Conservation (phyloP, 2,888 invertebrate genomes). For the Heliconius hortense region DNA sequence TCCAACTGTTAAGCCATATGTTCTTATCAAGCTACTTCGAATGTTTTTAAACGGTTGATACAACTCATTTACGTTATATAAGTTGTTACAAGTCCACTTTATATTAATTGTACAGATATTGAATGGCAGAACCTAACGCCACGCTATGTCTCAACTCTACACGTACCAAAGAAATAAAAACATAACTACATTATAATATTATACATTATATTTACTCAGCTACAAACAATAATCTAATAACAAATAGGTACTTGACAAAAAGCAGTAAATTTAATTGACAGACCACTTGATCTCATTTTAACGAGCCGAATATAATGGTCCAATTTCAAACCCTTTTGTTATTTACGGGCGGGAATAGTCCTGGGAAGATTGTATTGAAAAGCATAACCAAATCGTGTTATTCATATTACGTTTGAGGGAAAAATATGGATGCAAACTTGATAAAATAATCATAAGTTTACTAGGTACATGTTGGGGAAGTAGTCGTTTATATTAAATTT, state of each 20-base stretch:
- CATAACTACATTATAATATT: background rate
- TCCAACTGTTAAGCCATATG: no score
- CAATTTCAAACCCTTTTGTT: slow-evolving; percentile 50
- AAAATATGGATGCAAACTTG: background rate
- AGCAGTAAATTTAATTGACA: slow-evolving; percentile 39
- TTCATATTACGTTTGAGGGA: background rate
- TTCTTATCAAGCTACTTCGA: no score
- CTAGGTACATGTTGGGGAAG: no score
- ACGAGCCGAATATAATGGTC: slow-evolving; percentile 53
- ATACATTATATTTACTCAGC: background rate
- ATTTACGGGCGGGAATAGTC: slow-evolving; percentile 24
- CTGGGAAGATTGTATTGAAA: slow-evolving; percentile 22
- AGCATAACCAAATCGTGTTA: slow-evolving; percentile 11
- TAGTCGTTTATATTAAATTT: no score
- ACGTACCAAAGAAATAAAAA: background rate
- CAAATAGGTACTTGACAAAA: slow-evolving; percentile 30
- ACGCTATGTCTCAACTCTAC: background rate
- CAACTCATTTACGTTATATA: no score
- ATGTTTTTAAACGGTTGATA: no score
- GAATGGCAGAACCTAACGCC: background rate
- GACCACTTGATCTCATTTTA: slow-evolving; percentile 46
- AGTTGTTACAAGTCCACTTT: no score
- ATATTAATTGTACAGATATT: no score
- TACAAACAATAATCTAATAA: slow-evolving; percentile 29
- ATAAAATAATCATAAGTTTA: background rate